These are phyloP conservation scores for Okamejei kenojei DNA, from an alignment of 2,797 vertebrate genomes.

Conservation along the genomic window DNA sequence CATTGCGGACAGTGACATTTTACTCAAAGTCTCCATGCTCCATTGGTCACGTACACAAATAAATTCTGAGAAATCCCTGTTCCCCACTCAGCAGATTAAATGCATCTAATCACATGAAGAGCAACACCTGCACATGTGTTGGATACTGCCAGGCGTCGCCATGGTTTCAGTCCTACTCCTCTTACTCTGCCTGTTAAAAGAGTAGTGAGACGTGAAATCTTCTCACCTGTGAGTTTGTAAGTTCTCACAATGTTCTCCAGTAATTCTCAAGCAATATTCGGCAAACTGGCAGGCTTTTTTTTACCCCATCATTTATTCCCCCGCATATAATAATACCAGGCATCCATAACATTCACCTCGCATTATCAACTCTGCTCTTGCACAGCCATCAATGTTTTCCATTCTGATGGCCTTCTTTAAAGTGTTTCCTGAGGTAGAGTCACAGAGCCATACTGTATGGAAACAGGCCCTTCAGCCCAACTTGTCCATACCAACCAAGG, in stretches of 20 bases:
- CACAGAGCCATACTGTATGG: too few species aligned
- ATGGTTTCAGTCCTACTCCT: neutral
- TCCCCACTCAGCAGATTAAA: neutral
- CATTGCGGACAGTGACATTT: neutral
- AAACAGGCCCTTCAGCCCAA: too few species aligned
- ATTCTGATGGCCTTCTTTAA: neutral
- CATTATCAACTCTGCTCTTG: neutral
- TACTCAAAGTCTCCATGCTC: neutral
- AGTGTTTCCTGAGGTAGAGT: neutral
- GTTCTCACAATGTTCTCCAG: neutral
- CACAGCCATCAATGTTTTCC: neutral
- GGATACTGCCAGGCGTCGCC: neutral
- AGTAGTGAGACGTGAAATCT: neutral
- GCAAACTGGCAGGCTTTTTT: neutral
- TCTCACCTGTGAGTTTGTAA: neutral
- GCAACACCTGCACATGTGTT: neutral
- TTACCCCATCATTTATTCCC: neutral
- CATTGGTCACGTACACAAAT: neutral
- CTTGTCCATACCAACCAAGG: too few species aligned
- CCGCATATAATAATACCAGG: neutral
- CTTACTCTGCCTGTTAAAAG: too few species aligned
- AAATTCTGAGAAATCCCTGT: neutral
- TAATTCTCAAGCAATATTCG: neutral
- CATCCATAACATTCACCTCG: neutral
- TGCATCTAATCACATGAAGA: neutral